Percentiles rank a stretch among this genome's conserved stretches.
These are phyloP conservation scores for Tinea trinotella DNA, from an alignment of 2,888 invertebrate species.

Conservation along the genomic window DNA sequence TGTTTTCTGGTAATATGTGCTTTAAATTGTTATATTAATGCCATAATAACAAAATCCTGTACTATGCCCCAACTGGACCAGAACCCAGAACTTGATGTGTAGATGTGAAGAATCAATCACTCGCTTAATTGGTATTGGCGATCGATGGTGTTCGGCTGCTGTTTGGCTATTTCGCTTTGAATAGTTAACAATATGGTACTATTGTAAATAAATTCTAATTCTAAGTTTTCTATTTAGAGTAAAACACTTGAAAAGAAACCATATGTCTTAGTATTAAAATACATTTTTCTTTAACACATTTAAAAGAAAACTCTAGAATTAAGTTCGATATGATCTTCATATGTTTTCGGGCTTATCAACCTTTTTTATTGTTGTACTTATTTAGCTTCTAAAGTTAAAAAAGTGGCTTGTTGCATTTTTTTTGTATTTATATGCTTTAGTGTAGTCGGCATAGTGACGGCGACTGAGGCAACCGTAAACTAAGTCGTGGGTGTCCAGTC, in stretches of 20 bases:
- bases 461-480: too few relatives aligned
- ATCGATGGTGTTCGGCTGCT: conserved; percentile 14
- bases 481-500: too few relatives aligned
- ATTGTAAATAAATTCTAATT: conserved; percentile 2
- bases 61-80: background rate
- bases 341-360: too few relatives aligned
- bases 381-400: too few relatives aligned
- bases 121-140: conserved; percentile 8
- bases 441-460: too few relatives aligned
- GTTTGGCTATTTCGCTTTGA: background rate
- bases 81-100: background rate
- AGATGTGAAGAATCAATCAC: background rate
- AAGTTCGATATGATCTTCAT: too few relatives aligned
- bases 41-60: background rate
- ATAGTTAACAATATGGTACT: background rate
- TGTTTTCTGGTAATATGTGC: too few relatives aligned
- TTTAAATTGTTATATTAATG: background rate
- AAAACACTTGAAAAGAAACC: background rate
- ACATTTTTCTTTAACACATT: background rate
- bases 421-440: too few relatives aligned
- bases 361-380: too few relatives aligned
- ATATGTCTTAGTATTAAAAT: too few relatives aligned
- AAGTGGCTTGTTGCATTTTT: too few relatives aligned
- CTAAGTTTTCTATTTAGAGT: background rate
- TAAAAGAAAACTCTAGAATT: background rate